These are phyloP conservation scores for Rhabditophanes sp. DNA, from an alignment of 2,888 invertebrate species.

Conservation along the genomic window DNA sequence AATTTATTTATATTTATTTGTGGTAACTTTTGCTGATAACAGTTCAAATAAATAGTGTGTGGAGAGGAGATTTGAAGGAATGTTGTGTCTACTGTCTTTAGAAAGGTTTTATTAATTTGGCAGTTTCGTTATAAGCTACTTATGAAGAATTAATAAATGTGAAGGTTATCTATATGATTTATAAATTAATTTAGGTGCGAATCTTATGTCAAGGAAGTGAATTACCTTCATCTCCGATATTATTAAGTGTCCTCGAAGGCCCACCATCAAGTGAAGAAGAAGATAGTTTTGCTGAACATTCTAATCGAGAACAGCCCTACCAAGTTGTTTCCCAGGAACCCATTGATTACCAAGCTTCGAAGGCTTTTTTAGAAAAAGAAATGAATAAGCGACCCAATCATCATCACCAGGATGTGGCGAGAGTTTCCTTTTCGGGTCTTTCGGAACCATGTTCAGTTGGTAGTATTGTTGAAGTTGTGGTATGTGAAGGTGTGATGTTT, in stretches of 20 bases:
- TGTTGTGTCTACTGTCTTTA: conserved; percentile 3
- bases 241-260: conserved; percentile 19
- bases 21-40: conserved; percentile 1
- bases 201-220: conserved; percentile 36
- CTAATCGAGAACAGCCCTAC: conserved; percentile 5
- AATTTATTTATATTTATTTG: background rate
- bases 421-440: conserved; percentile 59
- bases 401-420: conserved; percentile 11
- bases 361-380: background rate
- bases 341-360: background rate
- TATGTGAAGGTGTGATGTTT: conserved; percentile 39
- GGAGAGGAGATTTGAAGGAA: conserved; percentile 1
- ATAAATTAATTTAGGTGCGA: conserved; percentile 27
- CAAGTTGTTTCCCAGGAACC: background rate
- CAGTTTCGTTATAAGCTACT: background rate
- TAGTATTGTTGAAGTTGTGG: conserved; percentile 81
- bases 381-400: too few species aligned
- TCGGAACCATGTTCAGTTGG: conserved; percentile 77
- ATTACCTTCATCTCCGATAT: conserved; percentile 33
- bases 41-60: background rate
- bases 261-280: conserved; percentile 5
- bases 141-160: background rate
- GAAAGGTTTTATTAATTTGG: conserved; percentile 1
- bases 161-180: background rate
- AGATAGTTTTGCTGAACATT: conserved; percentile 8